A percentile compares a stretch with the other conserved stretches of the same genome.
phyloP scores from a whole-genome alignment of 1,140 invertebrate species.

The Drosophila azteca region DNA sequence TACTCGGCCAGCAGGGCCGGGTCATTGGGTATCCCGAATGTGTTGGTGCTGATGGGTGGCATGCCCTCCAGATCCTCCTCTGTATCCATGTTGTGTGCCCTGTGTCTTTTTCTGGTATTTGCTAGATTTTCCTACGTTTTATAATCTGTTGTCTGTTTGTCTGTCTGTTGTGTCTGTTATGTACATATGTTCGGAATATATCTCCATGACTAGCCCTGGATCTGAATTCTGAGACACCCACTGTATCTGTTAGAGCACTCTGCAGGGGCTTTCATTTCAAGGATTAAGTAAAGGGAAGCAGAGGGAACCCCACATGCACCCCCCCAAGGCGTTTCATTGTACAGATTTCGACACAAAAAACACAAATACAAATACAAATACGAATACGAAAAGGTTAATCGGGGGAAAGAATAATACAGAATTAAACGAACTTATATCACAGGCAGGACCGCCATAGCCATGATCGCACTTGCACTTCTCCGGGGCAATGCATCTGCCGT shows the following conservation, averaged over 20 bases:
- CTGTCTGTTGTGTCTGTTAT: neutral
- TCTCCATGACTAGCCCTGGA: too few relatives aligned
- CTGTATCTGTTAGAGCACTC: neutral
- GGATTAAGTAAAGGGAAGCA: too few relatives aligned
- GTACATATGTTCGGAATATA: too few relatives aligned
- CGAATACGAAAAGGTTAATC: slow-evolving; percentile 3
- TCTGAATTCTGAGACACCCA: too few relatives aligned
- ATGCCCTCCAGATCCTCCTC: slow-evolving; percentile 41
- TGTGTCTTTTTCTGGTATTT: neutral
- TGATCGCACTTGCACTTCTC: slow-evolving; percentile 93
- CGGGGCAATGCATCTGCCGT: slow-evolving; percentile 93
- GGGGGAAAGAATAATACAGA: slow-evolving; percentile 21
- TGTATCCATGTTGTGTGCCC: slow-evolving; percentile 18
- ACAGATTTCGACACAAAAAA: slow-evolving; percentile 1
- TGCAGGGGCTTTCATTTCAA: slow-evolving; percentile 18
- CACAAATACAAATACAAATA: slow-evolving; percentile 11
- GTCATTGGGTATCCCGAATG: slow-evolving; percentile 65
- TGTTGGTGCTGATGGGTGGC: slow-evolving; percentile 43
- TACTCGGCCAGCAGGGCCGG: slow-evolving; percentile 33
- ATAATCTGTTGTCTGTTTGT: slow-evolving; percentile 1
- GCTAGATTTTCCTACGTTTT: neutral
- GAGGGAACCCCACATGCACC: slow-evolving; percentile 8
- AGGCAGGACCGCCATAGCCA: slow-evolving; percentile 94
- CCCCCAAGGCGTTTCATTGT: slow-evolving; percentile 61
- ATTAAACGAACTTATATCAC: slow-evolving; percentile 92